phyloP scores from a whole-genome alignment of 2,797 vertebrate species.

The Hypotaenidia okinawae region DNA sequence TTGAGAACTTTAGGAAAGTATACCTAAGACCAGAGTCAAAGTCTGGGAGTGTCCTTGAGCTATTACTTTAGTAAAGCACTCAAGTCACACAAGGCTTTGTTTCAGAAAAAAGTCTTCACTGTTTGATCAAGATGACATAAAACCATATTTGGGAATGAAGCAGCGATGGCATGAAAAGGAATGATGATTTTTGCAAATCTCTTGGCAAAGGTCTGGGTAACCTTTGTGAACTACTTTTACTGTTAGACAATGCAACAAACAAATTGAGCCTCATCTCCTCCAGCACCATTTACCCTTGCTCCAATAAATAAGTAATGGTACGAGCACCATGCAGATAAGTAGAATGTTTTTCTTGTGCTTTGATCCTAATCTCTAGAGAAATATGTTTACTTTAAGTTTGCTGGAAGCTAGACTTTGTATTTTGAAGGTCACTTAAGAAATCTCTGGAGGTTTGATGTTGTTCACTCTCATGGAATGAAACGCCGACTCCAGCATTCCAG shows the following conservation, averaged over 20 bases:
- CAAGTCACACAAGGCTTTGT: background rate
- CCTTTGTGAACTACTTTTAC: background rate
- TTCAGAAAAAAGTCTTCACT: background rate
- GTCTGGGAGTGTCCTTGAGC: background rate
- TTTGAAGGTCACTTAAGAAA: conserved; percentile 70
- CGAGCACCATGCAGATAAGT: conserved; percentile 29
- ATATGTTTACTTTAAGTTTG: conserved; percentile 68
- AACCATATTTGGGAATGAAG: background rate
- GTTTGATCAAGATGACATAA: background rate
- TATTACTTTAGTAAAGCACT: background rate
- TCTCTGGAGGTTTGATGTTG: conserved; percentile 67
- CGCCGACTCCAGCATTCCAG: conserved; percentile 69
- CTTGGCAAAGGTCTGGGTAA: background rate
- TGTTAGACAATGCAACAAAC: background rate
- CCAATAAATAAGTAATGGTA: conserved; percentile 37
- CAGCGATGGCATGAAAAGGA: background rate
- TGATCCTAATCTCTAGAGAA: conserved; percentile 74
- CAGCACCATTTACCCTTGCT: background rate
- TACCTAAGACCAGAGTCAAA: background rate
- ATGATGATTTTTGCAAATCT: background rate
- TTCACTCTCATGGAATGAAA: conserved; percentile 73
- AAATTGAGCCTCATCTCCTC: background rate
- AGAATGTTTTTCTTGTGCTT: conserved; percentile 70
- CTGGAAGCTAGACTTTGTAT: conserved; percentile 68
- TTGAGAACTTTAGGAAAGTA: background rate